phyloP scores from a whole-genome alignment of 2,888 invertebrate genomes.

The Meloe dianella region DNA sequence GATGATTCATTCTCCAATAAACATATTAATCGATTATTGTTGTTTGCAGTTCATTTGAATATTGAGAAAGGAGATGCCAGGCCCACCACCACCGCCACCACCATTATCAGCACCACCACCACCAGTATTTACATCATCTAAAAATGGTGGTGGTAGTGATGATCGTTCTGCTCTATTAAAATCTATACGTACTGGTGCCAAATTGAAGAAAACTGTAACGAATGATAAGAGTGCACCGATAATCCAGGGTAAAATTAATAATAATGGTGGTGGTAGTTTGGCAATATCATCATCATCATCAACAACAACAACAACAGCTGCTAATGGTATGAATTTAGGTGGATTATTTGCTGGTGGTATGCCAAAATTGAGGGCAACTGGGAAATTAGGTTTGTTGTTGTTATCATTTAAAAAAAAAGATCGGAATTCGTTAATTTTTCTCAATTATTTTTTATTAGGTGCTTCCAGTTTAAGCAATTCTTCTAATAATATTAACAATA shows the following conservation, averaged over 20 bases:
- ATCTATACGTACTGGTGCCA: constrained; percentile 82
- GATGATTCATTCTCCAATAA: no score
- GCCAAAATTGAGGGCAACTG: constrained; percentile 79
- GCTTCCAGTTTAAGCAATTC: constrained; percentile 24
- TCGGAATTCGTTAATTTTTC: no score
- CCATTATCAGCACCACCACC: constrained; percentile 67
- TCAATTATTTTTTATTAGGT: constrained; percentile 28
- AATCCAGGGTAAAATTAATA: constrained; percentile 68
- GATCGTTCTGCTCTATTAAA: constrained; percentile 75
- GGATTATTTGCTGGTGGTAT: constrained; percentile 84
- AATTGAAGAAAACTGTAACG: constrained; percentile 85
- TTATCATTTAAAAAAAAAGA: neutral
- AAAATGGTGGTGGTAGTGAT: constrained; percentile 63
- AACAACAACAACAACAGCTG: constrained; percentile 39
- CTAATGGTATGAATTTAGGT: constrained; percentile 63
- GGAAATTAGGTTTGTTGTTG: constrained; percentile 53
- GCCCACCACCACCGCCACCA: constrained; percentile 70
- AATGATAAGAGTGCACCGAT: constrained; percentile 88
- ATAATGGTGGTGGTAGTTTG: constrained; percentile 35
- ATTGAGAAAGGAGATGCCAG: constrained; percentile 55
- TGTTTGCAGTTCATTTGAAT: constrained; percentile 16
- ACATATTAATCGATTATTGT: neutral
- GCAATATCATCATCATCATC: constrained; percentile 20
- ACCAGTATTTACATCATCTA: constrained; percentile 60
- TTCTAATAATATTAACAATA: constrained; percentile 34